phyloP scores from a whole-genome alignment of 2,797 vertebrate genomes.

The Cottoperca gobio region DNA sequence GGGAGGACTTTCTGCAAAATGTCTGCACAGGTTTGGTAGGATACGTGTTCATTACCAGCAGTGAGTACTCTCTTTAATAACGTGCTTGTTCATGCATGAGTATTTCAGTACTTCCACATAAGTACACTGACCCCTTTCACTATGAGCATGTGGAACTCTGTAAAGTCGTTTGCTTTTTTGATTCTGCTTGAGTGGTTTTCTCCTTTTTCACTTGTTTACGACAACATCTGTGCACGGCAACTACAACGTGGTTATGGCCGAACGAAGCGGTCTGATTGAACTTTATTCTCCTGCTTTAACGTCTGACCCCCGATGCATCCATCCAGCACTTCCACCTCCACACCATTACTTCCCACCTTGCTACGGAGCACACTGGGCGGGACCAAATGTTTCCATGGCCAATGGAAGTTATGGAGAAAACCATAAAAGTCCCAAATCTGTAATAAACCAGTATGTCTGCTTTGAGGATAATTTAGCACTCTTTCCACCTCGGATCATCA shows the following conservation, averaged over 20 bases:
- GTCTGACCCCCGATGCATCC: neutral
- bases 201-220: too few relatives aligned
- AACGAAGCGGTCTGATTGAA: too few relatives aligned
- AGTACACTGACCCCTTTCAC: neutral
- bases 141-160: too few relatives aligned
- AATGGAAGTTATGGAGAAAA: slow-evolving; percentile 6
- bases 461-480: neutral
- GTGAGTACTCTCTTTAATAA: slow-evolving; percentile 11
- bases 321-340: neutral
- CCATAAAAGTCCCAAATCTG: slow-evolving; percentile 1
- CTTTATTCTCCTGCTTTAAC: too few relatives aligned
- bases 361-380: neutral
- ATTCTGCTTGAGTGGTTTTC: too few relatives aligned
- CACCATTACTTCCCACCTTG: neutral
- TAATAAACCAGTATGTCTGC: neutral
- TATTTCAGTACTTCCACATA: neutral
- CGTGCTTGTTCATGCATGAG: slow-evolving; percentile 3
- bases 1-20: neutral
- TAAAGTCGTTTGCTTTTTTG: neutral
- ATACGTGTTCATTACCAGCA: neutral
- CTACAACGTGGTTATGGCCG: neutral
- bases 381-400: neutral
- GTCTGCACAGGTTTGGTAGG: slow-evolving; percentile 7
- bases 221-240: neutral
- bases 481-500: neutral